These are phyloP conservation scores for Triplophysa bombifrons DNA, from an alignment of 2,797 vertebrate species.

Conservation along the genomic window DNA sequence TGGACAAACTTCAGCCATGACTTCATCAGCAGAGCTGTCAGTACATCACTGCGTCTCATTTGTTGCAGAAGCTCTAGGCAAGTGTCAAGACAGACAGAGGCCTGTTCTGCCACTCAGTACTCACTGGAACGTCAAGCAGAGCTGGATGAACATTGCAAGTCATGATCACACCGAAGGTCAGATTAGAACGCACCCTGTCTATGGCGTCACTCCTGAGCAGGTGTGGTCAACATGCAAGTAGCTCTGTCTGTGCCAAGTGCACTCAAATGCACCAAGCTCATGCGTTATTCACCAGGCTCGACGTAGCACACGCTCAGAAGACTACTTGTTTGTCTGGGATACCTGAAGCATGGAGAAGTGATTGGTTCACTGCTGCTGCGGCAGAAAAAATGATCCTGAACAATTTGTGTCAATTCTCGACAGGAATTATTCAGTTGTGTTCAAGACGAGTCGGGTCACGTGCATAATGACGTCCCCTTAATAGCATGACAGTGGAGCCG, in stretches of 20 bases:
- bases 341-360: conserved; percentile 77
- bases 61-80: conserved; percentile 47
- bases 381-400: conserved; percentile 76
- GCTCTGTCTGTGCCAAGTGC: conserved; percentile 45
- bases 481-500: conserved; percentile 81
- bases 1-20: conserved; percentile 40
- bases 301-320: conserved; percentile 70
- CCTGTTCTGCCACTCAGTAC: conserved; percentile 38
- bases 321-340: conserved; percentile 79
- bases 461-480: conserved; percentile 84
- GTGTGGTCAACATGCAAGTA: conserved; percentile 46
- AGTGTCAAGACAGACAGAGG: conserved; percentile 49
- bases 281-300: conserved; percentile 79
- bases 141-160: conserved; percentile 36
- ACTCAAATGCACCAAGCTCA: conserved; percentile 68
- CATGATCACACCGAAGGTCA: conserved; percentile 46
- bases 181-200: conserved; percentile 34
- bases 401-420: conserved; percentile 83
- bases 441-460: conserved; percentile 73
- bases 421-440: conserved; percentile 82
- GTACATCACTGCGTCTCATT: conserved; percentile 51
- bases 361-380: conserved; percentile 71
- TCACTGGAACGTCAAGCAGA: conserved; percentile 50
- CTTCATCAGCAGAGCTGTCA: conserved; percentile 49
- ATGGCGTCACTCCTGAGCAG: conserved; percentile 49